Conservation (phyloP, 2,888 invertebrate species). For the Nemotelus pantherinus region DNA sequence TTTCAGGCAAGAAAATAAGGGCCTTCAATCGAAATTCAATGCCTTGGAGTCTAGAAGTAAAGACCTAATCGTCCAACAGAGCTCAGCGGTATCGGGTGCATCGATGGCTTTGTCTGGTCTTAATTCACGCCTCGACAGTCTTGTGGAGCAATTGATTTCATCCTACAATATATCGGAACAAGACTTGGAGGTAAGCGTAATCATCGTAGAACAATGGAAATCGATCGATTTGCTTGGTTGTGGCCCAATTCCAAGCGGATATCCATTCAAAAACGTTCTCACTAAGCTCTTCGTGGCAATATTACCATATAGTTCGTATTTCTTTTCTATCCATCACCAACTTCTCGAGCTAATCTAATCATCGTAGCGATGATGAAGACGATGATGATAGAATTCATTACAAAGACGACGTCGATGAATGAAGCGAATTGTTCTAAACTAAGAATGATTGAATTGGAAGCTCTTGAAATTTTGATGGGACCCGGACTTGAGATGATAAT, state of each 20-base stretch:
- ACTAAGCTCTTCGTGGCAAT: background rate
- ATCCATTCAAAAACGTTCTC: background rate
- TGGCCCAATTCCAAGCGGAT: background rate
- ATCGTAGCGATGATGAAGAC: background rate
- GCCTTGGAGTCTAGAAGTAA: slow-evolving; percentile 72
- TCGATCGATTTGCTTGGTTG: too few relatives aligned
- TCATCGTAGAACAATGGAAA: background rate
- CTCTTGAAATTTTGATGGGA: background rate
- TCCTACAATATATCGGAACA: slow-evolving; percentile 80
- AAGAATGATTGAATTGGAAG: slow-evolving; percentile 8
- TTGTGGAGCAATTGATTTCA: slow-evolving; percentile 76
- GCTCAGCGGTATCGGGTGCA: slow-evolving; percentile 75
- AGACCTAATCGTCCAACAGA: slow-evolving; percentile 74
- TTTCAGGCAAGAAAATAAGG: slow-evolving; percentile 72
- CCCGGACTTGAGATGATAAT: background rate
- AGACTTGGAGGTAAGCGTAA: slow-evolving; percentile 73
- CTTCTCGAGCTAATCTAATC: background rate
- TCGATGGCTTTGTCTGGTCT: slow-evolving; percentile 76
- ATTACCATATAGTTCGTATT: background rate
- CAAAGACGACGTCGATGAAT: background rate
- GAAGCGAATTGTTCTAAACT: background rate
- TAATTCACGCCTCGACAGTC: slow-evolving; percentile 73
- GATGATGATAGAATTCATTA: background rate
- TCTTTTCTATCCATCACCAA: slow-evolving; percentile 7
- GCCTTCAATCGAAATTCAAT: slow-evolving; percentile 72